These are phyloP conservation scores for Amiota communis DNA, from an alignment of 2,888 invertebrate genomes.

Conservation along the genomic window DNA sequence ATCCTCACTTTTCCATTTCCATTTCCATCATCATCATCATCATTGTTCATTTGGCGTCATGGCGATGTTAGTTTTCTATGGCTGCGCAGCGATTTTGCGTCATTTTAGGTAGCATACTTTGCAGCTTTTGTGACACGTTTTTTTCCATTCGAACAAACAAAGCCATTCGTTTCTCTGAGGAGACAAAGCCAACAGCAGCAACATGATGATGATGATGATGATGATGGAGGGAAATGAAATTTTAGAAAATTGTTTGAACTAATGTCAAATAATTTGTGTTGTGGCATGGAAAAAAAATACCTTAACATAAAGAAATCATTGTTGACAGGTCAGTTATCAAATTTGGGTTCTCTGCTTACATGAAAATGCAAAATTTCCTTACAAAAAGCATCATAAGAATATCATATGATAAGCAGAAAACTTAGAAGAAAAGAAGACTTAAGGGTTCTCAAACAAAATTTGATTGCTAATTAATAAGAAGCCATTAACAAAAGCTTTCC, in stretches of 20 bases:
- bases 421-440: too few species aligned
- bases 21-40: neutral
- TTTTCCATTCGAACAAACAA: neutral
- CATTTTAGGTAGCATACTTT: slow-evolving; percentile 13
- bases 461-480: too few species aligned
- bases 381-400: neutral
- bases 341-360: neutral
- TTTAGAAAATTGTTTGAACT: neutral
- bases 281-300: neutral
- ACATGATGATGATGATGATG: neutral
- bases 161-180: neutral
- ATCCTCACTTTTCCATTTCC: neutral
- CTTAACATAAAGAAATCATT: neutral
- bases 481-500: too few species aligned
- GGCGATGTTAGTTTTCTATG: slow-evolving; percentile 21
- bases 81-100: slow-evolving; percentile 21
- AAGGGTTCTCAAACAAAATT: too few species aligned
- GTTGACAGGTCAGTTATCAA: slow-evolving; percentile 17
- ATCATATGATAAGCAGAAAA: neutral
- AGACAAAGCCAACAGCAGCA: neutral
- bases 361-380: neutral
- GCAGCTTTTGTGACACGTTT: slow-evolving; percentile 15
- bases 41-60: neutral
- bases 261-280: slow-evolving; percentile 4
- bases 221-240: neutral